Conservation (phyloP, 2,888 invertebrate genomes). For the Pseudococcus jackbeardsleyi region DNA sequence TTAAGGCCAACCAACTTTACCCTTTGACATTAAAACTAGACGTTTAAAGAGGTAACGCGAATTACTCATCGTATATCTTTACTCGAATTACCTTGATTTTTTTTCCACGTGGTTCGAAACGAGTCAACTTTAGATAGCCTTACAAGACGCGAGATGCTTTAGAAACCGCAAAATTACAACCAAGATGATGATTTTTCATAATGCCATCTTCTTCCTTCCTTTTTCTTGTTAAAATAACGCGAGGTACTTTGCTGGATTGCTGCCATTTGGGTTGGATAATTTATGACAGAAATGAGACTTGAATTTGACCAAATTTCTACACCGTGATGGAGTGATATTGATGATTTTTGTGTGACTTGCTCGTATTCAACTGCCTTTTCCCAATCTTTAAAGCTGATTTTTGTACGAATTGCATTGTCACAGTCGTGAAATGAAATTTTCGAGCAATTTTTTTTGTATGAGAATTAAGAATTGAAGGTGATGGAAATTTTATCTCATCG, state of each 20-base stretch:
- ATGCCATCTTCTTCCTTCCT: not conserved
- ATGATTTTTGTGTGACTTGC: not conserved
- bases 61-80: not conserved
- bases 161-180: not conserved
- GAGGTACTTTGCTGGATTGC: not conserved
- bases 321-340: not conserved
- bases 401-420: not conserved
- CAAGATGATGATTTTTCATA: not conserved
- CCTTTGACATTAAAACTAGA: not conserved
- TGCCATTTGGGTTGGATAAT: not conserved
- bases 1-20: conserved; percentile 17
- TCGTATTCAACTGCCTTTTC: not conserved
- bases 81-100: not conserved
- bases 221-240: not conserved
- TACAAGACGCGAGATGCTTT: not conserved
- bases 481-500: no score
- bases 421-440: no score
- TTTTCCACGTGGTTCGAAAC: not conserved
- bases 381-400: not conserved
- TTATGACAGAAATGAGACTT: not conserved
- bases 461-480: no score
- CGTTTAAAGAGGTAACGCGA: not conserved
- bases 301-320: not conserved
- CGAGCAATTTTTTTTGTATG: no score
- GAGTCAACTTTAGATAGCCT: not conserved